Percentiles rank a stretch among this genome's conserved stretches.
phyloP scores from a whole-genome alignment of 2,888 invertebrate species.

The Anagyrus pseudococci region DNA sequence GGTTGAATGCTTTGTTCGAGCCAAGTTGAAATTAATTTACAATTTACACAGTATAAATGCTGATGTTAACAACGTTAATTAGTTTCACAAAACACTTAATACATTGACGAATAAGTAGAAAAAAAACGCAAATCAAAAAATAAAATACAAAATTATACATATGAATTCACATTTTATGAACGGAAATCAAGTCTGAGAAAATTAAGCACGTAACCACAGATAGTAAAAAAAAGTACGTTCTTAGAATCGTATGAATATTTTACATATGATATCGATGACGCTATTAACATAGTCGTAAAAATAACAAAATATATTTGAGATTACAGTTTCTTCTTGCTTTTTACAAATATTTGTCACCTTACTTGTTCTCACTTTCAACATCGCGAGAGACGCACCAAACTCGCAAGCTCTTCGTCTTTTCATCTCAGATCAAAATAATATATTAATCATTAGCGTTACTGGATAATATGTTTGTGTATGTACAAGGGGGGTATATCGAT shows the following conservation, averaged over 20 bases:
- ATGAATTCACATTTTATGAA: conserved; percentile 20
- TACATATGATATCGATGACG: conserved; percentile 30
- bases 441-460: conserved; percentile 54
- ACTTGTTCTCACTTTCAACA: conserved; percentile 4
- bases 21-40: conserved; percentile 19
- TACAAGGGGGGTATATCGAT: conserved; percentile 46
- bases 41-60: conserved; percentile 34
- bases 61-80: conserved; percentile 29
- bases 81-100: conserved; percentile 27
- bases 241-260: conserved; percentile 27
- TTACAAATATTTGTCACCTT: conserved; percentile 21
- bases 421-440: conserved; percentile 44
- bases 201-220: conserved; percentile 28
- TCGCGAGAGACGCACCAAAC: conserved; percentile 14
- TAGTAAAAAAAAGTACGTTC: conserved; percentile 9
- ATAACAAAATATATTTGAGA: conserved; percentile 35
- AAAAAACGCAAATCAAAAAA: conserved; percentile 19
- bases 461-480: conserved; percentile 52
- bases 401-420: conserved; percentile 14
- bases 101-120: conserved; percentile 20
- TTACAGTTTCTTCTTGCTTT: conserved; percentile 22
- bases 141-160: conserved; percentile 20
- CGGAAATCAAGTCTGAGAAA: conserved; percentile 24
- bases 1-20: conserved; percentile 15
- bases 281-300: conserved; percentile 12